Evolutionary conservation across 2,113 vertebrate species (phyloP).

Genomic region (Neodontobutis hainanensis): DNA sequence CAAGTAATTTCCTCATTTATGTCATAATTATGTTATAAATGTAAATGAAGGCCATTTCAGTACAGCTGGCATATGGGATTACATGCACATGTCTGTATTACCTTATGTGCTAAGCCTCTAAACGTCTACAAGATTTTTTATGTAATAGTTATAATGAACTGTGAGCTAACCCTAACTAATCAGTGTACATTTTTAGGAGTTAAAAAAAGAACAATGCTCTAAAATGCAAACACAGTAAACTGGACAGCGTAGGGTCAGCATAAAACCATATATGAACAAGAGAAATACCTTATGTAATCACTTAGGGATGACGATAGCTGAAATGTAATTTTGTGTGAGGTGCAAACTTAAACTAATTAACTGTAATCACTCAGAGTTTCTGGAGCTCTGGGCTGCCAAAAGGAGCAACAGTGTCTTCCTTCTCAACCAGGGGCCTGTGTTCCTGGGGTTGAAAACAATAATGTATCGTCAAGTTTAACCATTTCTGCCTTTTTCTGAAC

Average conservation of each 20-base stretch:
- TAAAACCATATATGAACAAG: constrained; percentile 14
- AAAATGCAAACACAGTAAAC: background rate
- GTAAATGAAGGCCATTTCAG: constrained; percentile 44
- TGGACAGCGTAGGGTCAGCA: constrained; percentile 2
- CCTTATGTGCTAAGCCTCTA: background rate
- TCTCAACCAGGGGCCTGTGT: constrained; percentile 21
- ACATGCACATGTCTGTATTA: background rate
- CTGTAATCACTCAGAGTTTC: constrained; percentile 39
- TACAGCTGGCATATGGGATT: background rate
- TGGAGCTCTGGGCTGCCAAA: constrained; percentile 27
- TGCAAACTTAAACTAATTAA: constrained; percentile 45
- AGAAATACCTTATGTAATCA: constrained; percentile 23
- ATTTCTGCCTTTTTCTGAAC: background rate
- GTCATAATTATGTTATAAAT: constrained; percentile 58
- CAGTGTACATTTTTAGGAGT: too few relatives aligned
- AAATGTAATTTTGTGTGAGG: constrained; percentile 25
- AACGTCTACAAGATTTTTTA: too few relatives aligned
- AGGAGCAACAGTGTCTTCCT: constrained; percentile 3
- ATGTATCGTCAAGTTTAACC: too few relatives aligned
- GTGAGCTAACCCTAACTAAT: too few relatives aligned
- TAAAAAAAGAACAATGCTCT: background rate
- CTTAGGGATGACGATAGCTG: constrained; percentile 22
- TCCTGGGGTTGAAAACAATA: too few relatives aligned
- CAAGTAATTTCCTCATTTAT: constrained; percentile 59
- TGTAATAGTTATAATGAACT: too few relatives aligned